Evolutionary conservation across 2,113 vertebrate species (phyloP).

Genomic region (Neogobius melanostomus): DNA sequence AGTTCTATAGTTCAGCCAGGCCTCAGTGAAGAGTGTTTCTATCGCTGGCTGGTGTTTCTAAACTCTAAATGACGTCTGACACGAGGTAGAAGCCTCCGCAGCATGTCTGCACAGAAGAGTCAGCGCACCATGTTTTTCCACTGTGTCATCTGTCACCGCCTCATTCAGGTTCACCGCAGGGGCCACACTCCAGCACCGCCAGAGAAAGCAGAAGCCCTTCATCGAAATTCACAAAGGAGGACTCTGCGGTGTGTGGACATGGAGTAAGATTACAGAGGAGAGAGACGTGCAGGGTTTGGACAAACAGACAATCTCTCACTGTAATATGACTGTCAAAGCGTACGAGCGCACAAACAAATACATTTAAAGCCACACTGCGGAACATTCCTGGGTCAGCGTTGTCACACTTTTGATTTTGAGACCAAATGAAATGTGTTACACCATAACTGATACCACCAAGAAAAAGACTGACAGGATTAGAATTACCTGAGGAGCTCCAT

Average conservation of each 20-base stretch:
- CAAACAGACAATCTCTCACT: not conserved
- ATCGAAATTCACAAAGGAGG: not conserved
- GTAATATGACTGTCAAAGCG: not conserved
- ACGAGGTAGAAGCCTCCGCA: not conserved
- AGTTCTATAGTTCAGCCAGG: constrained; percentile 6
- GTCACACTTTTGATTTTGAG: too few species aligned
- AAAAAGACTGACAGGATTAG: too few species aligned
- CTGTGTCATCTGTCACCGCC: not conserved
- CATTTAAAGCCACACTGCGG: too few species aligned
- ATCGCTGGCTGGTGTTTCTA: not conserved
- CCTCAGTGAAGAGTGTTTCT: constrained; percentile 3
- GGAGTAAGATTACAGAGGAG: not conserved
- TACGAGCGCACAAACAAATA: too few species aligned
- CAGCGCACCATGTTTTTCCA: not conserved
- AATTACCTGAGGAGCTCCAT: too few species aligned
- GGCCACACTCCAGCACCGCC: not conserved
- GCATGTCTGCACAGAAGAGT: not conserved
- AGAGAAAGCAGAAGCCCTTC: not conserved
- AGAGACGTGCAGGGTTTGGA: not conserved
- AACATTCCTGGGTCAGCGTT: too few species aligned
- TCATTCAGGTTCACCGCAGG: not conserved
- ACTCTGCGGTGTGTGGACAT: not conserved
- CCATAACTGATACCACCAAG: too few species aligned
- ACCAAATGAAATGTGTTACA: too few species aligned
- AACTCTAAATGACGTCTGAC: not conserved